A percentile compares a stretch with the other conserved stretches of the same genome.
These are phyloP conservation scores for Sarotherodon lohbergeri DNA, from an alignment of 2,113 vertebrate species.

Conservation along the genomic window DNA sequence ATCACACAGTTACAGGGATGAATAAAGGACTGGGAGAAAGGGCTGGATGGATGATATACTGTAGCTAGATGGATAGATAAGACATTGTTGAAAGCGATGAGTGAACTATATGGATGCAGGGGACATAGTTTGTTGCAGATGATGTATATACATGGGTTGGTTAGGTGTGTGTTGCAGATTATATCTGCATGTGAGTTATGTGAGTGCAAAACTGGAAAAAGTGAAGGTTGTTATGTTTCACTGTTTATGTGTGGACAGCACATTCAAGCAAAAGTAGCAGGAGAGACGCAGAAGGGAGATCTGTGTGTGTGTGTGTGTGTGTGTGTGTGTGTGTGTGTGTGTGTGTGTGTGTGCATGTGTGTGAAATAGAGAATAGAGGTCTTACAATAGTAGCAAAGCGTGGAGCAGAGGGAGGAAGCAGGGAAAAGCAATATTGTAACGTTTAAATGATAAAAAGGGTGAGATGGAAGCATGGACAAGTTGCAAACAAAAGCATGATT, in stretches of 20 bases:
- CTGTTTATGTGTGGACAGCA: not conserved
- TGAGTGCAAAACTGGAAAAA: not conserved
- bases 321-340: not conserved
- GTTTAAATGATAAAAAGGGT: not conserved
- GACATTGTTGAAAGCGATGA: not conserved
- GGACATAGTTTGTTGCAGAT: constrained; percentile 2
- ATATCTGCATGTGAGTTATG: not conserved
- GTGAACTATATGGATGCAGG: not conserved
- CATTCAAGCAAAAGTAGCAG: not conserved
- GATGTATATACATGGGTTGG: not conserved
- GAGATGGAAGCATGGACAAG: not conserved
- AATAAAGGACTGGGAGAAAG: constrained; percentile 36
- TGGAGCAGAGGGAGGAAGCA: not conserved
- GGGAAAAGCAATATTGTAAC: not conserved
- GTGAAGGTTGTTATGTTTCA: not conserved
- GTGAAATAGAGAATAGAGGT: not conserved
- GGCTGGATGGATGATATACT: constrained; percentile 12
- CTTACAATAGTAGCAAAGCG: not conserved
- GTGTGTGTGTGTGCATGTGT: not conserved
- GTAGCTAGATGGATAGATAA: constrained; percentile 4
- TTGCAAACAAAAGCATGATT: not conserved
- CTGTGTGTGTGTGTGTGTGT: not conserved
- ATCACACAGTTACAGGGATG: constrained; percentile 58
- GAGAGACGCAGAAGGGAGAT: not conserved
- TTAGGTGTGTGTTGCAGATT: constrained; percentile 8